Evolutionary conservation across 1,140 invertebrate genomes (phyloP).

Genomic region (Leptopilina boulardi): DNA sequence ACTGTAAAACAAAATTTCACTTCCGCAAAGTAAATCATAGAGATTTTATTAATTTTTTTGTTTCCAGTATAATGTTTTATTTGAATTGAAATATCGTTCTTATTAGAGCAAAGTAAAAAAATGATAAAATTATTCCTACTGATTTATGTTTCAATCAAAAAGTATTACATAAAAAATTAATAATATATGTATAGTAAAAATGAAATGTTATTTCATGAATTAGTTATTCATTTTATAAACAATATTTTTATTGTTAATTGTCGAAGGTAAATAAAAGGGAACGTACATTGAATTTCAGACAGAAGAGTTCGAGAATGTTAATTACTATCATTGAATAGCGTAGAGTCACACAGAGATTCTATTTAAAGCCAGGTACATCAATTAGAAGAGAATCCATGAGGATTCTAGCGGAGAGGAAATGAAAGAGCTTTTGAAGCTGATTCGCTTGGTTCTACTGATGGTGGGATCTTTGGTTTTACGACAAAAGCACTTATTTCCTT

Average conservation of each 20-base stretch:
- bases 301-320: not conserved
- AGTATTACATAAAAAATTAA: too few relatives aligned
- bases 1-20: too few relatives aligned
- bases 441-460: not conserved
- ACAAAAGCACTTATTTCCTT: constrained; percentile 14
- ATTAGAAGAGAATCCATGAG: constrained; percentile 5
- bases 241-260: not conserved
- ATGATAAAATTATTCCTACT: too few relatives aligned
- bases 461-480: constrained; percentile 14
- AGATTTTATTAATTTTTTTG: too few relatives aligned
- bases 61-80: too few relatives aligned
- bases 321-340: constrained; percentile 1
- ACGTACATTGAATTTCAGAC: not conserved
- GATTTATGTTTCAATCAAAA: too few relatives aligned
- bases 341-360: not conserved
- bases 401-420: not conserved
- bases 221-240: not conserved
- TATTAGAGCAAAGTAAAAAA: too few relatives aligned
- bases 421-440: constrained; percentile 26
- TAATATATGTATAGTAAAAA: too few relatives aligned
- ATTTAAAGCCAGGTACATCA: not conserved
- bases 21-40: too few relatives aligned
- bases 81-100: too few relatives aligned
- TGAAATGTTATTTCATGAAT: too few relatives aligned
- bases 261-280: not conserved